phyloP scores from a whole-genome alignment of 1,140 invertebrate genomes.

The Meloidogyne floridensis region DNA sequence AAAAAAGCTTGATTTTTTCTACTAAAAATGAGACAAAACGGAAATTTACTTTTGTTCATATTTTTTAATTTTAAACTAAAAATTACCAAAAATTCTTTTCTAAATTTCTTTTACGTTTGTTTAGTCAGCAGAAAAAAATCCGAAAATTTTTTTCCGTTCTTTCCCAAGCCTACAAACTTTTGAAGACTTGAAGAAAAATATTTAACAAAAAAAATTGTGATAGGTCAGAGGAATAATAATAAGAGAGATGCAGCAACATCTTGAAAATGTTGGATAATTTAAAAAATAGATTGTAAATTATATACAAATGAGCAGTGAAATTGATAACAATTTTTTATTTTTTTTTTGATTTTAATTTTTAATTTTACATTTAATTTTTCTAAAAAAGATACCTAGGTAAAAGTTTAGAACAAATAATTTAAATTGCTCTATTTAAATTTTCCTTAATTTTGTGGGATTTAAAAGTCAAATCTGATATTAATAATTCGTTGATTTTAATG shows the following conservation, averaged over 20 bases:
- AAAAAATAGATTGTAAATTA: constrained; percentile 1
- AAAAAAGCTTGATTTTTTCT: not conserved
- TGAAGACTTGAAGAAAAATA: too few relatives aligned
- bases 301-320: not conserved
- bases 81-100: too few relatives aligned
- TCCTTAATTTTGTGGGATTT: not conserved
- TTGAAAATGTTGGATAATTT: not conserved
- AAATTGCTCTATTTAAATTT: not conserved
- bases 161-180: too few relatives aligned
- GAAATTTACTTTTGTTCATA: not conserved
- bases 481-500: not conserved
- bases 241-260: not conserved
- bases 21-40: not conserved
- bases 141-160: too few relatives aligned
- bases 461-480: not conserved
- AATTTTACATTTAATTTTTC: not conserved
- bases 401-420: not conserved
- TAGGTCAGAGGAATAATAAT: too few relatives aligned
- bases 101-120: too few relatives aligned
- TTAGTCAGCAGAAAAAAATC: too few relatives aligned
- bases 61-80: not conserved
- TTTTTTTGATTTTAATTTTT: not conserved
- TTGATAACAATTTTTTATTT: not conserved
- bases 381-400: not conserved
- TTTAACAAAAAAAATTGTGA: too few relatives aligned